phyloP scores from a whole-genome alignment of 2,888 invertebrate species.

The Euzophera pinguis region DNA sequence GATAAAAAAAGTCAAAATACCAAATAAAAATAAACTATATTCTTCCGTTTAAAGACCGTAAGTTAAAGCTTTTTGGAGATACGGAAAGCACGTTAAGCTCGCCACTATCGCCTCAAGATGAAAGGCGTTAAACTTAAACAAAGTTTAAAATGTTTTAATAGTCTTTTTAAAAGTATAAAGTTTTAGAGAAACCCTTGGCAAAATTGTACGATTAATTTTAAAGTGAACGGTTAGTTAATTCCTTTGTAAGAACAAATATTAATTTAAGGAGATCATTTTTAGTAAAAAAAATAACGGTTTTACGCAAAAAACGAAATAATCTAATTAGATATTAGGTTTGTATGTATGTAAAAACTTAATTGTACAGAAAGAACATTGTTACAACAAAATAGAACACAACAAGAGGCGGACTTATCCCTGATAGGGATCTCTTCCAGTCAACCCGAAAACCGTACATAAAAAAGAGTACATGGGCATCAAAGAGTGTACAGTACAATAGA shows the following conservation, averaged over 20 bases:
- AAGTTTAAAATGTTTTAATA: constrained; percentile 7
- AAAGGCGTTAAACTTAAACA: constrained; percentile 7
- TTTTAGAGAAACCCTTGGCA: neutral
- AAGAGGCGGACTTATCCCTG: too few relatives aligned
- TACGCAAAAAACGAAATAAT: too few relatives aligned
- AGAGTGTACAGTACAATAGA: too few relatives aligned
- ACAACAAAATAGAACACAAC: too few relatives aligned
- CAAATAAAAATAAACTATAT: neutral
- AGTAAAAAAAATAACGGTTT: neutral
- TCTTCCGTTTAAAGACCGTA: neutral
- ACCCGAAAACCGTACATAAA: too few relatives aligned
- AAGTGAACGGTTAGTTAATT: neutral
- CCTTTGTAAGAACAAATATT: too few relatives aligned
- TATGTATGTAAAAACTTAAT: too few relatives aligned
- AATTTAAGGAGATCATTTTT: neutral
- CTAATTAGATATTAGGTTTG: too few relatives aligned
- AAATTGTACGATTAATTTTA: constrained; percentile 3
- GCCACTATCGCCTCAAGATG: constrained; percentile 6
- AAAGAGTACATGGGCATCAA: too few relatives aligned
- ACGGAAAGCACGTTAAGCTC: constrained; percentile 1
- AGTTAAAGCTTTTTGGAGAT: constrained; percentile 1
- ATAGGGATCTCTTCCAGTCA: too few relatives aligned
- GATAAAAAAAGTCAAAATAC: neutral
- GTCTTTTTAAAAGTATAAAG: neutral
- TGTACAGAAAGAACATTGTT: too few relatives aligned